Evolutionary conservation across 2,113 vertebrate species (phyloP).

Genomic region (Sinocyclocheilus anophthalmus): DNA sequence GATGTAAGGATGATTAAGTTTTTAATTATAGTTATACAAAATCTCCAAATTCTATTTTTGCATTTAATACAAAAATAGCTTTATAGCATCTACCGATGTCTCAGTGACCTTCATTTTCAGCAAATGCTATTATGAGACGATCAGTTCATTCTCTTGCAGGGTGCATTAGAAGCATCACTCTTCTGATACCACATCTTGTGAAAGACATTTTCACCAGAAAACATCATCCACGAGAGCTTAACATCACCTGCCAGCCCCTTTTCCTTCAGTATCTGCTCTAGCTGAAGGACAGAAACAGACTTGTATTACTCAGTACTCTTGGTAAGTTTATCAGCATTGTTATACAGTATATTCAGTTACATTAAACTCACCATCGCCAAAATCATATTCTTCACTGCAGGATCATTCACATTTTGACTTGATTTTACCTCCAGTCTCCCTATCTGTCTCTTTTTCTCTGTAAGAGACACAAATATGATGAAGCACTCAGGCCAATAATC

Average conservation of each 20-base stretch:
- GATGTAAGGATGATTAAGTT: no score
- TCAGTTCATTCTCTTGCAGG: neutral
- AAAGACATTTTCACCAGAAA: conserved; percentile 34
- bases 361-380: neutral
- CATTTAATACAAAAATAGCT: no score
- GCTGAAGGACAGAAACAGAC: conserved; percentile 15
- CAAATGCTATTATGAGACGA: neutral
- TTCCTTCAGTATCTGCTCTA: conserved; percentile 19
- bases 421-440: neutral
- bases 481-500: neutral
- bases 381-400: neutral
- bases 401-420: neutral
- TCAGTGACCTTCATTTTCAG: no score
- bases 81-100: no score
- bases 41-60: no score
- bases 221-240: neutral
- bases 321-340: neutral
- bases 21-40: no score
- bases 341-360: neutral
- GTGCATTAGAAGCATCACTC: neutral
- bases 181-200: conserved; percentile 15
- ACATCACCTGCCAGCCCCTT: neutral
- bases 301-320: neutral
- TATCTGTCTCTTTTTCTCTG: neutral
- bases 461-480: neutral